phyloP scores from a whole-genome alignment of 2,113 vertebrate genomes.

The Trogon surrucura region DNA sequence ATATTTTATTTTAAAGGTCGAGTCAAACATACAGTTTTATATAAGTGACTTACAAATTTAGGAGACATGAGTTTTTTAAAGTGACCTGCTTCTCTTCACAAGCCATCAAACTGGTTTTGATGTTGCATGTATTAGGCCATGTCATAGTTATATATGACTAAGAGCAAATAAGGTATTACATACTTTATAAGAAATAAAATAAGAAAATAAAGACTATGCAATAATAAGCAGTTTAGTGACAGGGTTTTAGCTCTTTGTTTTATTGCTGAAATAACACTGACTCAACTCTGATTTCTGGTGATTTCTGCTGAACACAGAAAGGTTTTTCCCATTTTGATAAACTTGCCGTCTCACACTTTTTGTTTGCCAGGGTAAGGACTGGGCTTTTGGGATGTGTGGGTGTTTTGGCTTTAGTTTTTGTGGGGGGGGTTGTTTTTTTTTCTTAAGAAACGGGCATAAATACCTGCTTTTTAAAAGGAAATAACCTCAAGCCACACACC shows the following conservation, averaged over 20 bases:
- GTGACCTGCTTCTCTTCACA: neutral
- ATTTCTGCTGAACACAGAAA: neutral
- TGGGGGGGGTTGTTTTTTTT: neutral
- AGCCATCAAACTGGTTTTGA: neutral
- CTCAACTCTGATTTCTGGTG: neutral
- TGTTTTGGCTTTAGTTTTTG: neutral
- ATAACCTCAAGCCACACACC: neutral
- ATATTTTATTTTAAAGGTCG: neutral
- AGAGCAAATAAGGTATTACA: neutral
- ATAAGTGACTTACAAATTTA: neutral
- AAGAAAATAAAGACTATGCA: neutral
- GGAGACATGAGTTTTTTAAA: neutral
- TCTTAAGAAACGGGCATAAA: neutral
- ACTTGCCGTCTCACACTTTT: neutral
- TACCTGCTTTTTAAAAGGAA: neutral
- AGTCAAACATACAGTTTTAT: neutral
- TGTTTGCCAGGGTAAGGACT: neutral
- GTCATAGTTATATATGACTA: neutral
- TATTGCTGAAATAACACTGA: neutral
- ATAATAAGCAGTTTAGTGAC: neutral
- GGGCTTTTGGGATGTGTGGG: rapidly evolving
- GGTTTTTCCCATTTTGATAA: neutral
- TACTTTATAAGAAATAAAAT: too few species aligned
- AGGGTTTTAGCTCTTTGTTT: neutral
- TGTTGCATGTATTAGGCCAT: neutral